Evolutionary conservation across 2,888 invertebrate genomes (phyloP).

Genomic region (Chaetoderma sp.): DNA sequence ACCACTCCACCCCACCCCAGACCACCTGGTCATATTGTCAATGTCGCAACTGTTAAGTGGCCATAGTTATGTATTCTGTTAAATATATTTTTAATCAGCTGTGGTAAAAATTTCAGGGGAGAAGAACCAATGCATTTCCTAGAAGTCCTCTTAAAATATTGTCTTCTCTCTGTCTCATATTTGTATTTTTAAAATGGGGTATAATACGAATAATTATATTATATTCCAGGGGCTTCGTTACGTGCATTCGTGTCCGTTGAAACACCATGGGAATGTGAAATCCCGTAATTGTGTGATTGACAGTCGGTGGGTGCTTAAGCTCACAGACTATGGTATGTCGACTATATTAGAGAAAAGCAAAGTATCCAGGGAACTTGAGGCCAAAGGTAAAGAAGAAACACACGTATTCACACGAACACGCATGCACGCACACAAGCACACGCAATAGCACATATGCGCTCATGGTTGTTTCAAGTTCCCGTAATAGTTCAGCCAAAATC

Average conservation of each 20-base stretch:
- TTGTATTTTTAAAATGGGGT: too few species aligned
- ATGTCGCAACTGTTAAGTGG: too few species aligned
- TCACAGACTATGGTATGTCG: conserved; percentile 90
- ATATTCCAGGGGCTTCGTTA: conserved; percentile 85
- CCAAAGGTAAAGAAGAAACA: conserved; percentile 75
- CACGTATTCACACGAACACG: too few species aligned
- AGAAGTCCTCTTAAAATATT: background rate
- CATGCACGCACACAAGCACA: too few species aligned
- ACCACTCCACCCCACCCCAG: too few species aligned
- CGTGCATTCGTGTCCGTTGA: conserved; percentile 83
- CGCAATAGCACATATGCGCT: too few species aligned
- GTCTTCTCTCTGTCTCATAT: too few species aligned
- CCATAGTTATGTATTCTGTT: too few species aligned
- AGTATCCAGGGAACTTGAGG: conserved; percentile 55
- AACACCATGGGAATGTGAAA: conserved; percentile 87
- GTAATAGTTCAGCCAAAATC: too few species aligned
- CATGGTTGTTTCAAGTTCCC: too few species aligned
- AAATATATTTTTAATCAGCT: background rate
- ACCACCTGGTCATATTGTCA: too few species aligned
- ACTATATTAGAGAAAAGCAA: conserved; percentile 63
- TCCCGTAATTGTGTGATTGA: conserved; percentile 95
- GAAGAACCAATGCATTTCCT: background rate
- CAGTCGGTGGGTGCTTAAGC: conserved; percentile 94
- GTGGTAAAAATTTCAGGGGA: background rate
- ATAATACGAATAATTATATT: too few species aligned